phyloP scores from a whole-genome alignment of 1,140 invertebrate genomes.

The Tetranychus cinnabarinus region DNA sequence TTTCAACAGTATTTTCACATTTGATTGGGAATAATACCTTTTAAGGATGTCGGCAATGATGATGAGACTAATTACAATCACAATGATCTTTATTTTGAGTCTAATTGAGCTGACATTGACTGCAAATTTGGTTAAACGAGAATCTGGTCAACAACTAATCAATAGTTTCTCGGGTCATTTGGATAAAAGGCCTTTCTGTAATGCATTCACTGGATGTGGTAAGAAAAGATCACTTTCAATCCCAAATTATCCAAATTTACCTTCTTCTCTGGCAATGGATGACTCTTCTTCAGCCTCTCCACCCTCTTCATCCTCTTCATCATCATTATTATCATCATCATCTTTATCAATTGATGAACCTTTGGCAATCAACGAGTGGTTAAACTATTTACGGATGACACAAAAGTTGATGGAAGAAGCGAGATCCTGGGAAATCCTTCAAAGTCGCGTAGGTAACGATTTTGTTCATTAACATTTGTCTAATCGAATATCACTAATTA shows the following conservation, averaged over 20 bases:
- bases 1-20: no score
- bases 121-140: background rate
- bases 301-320: no score
- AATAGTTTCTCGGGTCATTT: background rate
- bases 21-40: no score
- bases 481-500: no score
- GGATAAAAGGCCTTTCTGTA: conserved; percentile 14
- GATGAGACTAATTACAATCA: no score
- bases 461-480: no score
- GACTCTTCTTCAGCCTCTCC: background rate
- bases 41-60: no score
- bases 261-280: background rate
- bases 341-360: no score
- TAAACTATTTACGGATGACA: background rate
- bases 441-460: background rate
- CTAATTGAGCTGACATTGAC: no score
- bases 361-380: background rate
- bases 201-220: conserved; percentile 15
- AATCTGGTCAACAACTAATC: background rate
- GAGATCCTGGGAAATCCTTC: conserved; percentile 1
- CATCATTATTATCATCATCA: no score
- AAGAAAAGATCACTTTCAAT: conserved; percentile 9
- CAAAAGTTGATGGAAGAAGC: conserved; percentile 1
- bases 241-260: no score
- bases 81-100: no score